Percentiles rank a stretch among this genome's conserved stretches.
Evolutionary conservation across 2,888 invertebrate species (phyloP).

Genomic region (Scaptomyza flava): DNA sequence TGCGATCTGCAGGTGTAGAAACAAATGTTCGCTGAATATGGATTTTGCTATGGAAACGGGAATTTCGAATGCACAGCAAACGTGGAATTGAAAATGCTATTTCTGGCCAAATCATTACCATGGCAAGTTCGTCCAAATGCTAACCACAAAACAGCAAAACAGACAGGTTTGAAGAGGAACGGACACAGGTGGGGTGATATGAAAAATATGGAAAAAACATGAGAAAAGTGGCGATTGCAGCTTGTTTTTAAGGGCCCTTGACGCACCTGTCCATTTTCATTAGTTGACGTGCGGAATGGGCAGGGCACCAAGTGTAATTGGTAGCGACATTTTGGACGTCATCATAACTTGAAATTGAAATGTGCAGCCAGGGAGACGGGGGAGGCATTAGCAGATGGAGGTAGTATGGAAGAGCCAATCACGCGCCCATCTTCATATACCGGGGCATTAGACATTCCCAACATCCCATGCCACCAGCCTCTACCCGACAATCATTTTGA

Average conservation of each 20-base stretch:
- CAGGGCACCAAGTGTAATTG: no score
- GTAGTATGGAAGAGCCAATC: constrained; percentile 51
- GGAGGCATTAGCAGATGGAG: no score
- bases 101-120: constrained; percentile 8
- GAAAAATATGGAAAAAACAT: no score
- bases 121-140: neutral
- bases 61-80: neutral
- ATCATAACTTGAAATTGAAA: constrained; percentile 73
- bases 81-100: neutral
- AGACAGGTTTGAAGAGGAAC: neutral
- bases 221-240: constrained; percentile 13
- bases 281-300: constrained; percentile 19
- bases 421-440: constrained; percentile 47
- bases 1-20: no score
- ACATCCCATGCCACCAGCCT: constrained; percentile 1
- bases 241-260: constrained; percentile 9
- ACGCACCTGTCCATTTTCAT: constrained; percentile 70
- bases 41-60: no score
- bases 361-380: constrained; percentile 37
- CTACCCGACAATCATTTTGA: constrained; percentile 61
- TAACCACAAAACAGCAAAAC: neutral
- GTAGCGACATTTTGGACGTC: constrained; percentile 56
- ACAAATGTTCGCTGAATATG: no score
- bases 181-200: neutral
- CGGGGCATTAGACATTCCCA: constrained; percentile 10